Base-by-base conservation (phyloP, 2,888 invertebrate genomes). In the Lamellibrachia columna region DNA sequence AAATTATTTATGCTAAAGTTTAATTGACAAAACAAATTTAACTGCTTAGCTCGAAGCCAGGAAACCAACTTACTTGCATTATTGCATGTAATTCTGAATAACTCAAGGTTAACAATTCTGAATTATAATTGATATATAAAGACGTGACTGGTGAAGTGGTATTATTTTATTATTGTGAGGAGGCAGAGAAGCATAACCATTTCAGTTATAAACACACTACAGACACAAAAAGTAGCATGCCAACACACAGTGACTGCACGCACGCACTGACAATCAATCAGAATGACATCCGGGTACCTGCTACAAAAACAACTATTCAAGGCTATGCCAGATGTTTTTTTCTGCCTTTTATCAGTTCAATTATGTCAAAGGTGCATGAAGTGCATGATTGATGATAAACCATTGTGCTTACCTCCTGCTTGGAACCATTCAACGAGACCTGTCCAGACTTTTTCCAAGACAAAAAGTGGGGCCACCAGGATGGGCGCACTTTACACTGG, bases 401-500 rank as follows among this genome's bases (percentile, higher is more conserved):
- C 75, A 75, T 22, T 75, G 22, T 11, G 15, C 75, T 75, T 75
- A 75, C 75, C 75, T 75, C 75, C 22, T 75, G 75, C 22, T 75
- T 15, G 6, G 75, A 22, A 22, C 75, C 75, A 22, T 75, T 75
- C 75, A 75, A 22, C 22, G 22, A 75, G 75, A 75, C 75, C 22
- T 75, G 75, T 75, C 75, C 75, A 75, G 75, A 75, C 75, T 75
- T 75, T 75, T 15, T 75, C 75, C 75, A 75, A 15, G 22, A 0
- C 75, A 75, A 75, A n/a, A 22, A 75, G 75, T 75, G 75, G 75
- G 75, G 75, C 75, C 75, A 75, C 75, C 75, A 75, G 75, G 75
- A 75, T 6, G 75, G 75, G 4, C 75, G 75, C 75, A 75, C 75
- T 75, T 75, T 75, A 75, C 75, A 75, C 22, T 75, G 75, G 22